Conservation (phyloP, 1,140 invertebrate genomes). For the Radopholus similis region DNA sequence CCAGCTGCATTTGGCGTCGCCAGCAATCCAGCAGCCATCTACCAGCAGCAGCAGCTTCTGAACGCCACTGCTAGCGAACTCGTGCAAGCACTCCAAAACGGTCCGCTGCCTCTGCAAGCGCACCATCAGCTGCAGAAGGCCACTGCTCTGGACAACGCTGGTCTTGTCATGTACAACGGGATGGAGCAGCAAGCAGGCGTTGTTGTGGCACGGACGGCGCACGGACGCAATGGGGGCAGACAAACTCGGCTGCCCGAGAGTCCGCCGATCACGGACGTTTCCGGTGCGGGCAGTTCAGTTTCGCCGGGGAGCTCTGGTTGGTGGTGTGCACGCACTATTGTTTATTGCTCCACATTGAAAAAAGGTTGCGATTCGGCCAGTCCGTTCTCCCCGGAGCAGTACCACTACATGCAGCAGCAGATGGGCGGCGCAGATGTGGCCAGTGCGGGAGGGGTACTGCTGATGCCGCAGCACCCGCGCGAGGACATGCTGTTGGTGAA, state of each 20-base stretch:
- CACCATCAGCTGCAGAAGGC: slow-evolving; percentile 7
- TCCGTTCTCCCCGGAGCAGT: slow-evolving; percentile 53
- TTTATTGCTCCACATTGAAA: not conserved
- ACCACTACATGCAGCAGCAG: slow-evolving; percentile 13
- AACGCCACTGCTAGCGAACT: not conserved
- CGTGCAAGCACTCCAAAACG: slow-evolving; percentile 6
- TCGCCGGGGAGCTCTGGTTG: slow-evolving; percentile 35
- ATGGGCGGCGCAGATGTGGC: not conserved
- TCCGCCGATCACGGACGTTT: slow-evolving; percentile 55
- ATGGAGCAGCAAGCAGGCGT: not conserved
- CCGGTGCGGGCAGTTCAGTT: slow-evolving; percentile 34
- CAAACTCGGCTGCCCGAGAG: slow-evolving; percentile 46
- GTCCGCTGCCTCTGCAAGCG: slow-evolving; percentile 1
- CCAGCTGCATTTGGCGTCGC: not conserved
- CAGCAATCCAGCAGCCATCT: not conserved
- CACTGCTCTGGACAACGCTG: slow-evolving; percentile 27
- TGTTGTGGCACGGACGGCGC: not conserved
- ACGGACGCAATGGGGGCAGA: not conserved
- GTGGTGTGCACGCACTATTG: not conserved
- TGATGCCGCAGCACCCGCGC: not conserved
- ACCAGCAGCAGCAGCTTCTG: slow-evolving; percentile 4
- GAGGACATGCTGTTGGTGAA: not conserved
- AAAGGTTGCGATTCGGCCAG: slow-evolving; percentile 39
- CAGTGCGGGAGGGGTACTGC: not conserved
- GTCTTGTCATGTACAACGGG: slow-evolving; percentile 15